Evolutionary conservation across 2,797 vertebrate genomes (phyloP), one percentile per base, ranked within the genome.

Genomic region (Merluccius polli): DNA sequence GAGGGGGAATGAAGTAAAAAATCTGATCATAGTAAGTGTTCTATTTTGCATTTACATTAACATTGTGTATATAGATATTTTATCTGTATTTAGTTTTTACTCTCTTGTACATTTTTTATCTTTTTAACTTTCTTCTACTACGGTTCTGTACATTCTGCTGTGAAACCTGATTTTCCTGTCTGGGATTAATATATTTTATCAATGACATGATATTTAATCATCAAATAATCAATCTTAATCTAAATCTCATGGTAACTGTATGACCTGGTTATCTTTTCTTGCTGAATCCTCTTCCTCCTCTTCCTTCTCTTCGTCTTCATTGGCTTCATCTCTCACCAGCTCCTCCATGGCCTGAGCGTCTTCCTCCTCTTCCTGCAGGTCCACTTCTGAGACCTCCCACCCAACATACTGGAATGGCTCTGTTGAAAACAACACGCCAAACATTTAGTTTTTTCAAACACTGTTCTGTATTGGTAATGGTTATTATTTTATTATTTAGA

Each of bases 311-410:
- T 91, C 89, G 36, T 84, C 86, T 0, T 87, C 91, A 1, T 82
- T 89, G 35, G 91, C 88, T 6, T 81, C 89, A 0, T 76, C 81
- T 59, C 82, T 92, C 9, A 93, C 91, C 63, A 87, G 67, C 30
- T 94, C 93, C 0, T 1, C 69, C 79, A 94, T 90, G 11, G 91
- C 93, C 78, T 93, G 89, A 0, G 87, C 78, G 80, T 96, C 95
- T 75, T 96, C 95, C 73, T 90, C 85, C 81, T 96, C 96, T 72
- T 96, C 95, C 0, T 95, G 92, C 72, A 94, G 89, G 82, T 99
- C 97, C 76, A 90, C 81, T 1, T 52, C 70, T 72, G 89, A 91
- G 76, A 95, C 78, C 84, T 95, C 92, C 93, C 92, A 93, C 33
- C 91, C 88, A 13, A 81, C 35, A 77, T 96, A 93, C 74, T 91